Evolutionary conservation across 2,113 vertebrate genomes (phyloP).

Genomic region (Corythornis cristatus): DNA sequence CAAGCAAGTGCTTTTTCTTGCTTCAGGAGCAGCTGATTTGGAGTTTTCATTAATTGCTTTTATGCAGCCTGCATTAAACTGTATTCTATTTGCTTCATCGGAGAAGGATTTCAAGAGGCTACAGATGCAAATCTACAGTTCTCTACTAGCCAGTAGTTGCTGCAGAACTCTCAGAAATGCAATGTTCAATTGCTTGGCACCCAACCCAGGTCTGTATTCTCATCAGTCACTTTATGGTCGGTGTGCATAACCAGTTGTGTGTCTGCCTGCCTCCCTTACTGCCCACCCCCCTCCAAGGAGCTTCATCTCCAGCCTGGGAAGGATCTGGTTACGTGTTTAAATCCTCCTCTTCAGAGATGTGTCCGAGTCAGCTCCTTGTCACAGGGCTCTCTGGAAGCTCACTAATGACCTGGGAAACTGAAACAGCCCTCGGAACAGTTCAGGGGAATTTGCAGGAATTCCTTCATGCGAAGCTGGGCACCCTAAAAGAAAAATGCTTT

Average conservation of each 20-base stretch:
- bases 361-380: neutral
- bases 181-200: conserved; percentile 54
- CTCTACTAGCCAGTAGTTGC: conserved; percentile 48
- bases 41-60: conserved; percentile 1
- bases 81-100: neutral
- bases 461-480: conserved; percentile 68
- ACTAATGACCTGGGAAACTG: conserved; percentile 26
- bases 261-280: neutral
- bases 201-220: neutral
- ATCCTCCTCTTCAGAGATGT: neutral
- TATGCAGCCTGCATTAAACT: neutral
- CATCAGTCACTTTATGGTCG: conserved; percentile 30
- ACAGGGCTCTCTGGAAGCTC: neutral
- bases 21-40: neutral
- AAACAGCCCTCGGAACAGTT: conserved; percentile 38
- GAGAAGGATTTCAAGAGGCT: neutral
- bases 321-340: neutral
- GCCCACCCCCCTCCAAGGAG: neutral
- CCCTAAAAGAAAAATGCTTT: conserved; percentile 76
- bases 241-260: conserved; percentile 32
- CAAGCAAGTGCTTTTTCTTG: neutral
- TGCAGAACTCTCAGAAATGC: conserved; percentile 61
- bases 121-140: conserved; percentile 29
- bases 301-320: neutral
- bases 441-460: conserved; percentile 61